Percentiles rank a stretch among this genome's conserved stretches.
Evolutionary conservation across 2,113 vertebrate species (phyloP).

Genomic region (Ramphastos sulfuratus): DNA sequence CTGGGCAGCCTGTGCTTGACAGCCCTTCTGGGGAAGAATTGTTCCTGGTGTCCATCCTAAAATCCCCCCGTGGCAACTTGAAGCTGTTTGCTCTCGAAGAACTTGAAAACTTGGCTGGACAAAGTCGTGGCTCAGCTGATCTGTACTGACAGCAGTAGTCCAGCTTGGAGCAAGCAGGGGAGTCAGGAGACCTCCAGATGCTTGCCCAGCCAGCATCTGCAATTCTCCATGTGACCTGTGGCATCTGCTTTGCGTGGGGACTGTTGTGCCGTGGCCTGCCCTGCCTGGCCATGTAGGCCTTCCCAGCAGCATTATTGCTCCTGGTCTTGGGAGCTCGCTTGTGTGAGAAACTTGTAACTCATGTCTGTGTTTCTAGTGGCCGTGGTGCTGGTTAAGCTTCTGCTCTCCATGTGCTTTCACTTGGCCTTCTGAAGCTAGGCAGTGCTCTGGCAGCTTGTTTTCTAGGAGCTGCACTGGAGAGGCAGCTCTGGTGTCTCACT

Average conservation of each 20-base stretch:
- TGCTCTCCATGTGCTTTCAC: constrained; percentile 10
- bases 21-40: neutral
- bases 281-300: neutral
- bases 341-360: neutral
- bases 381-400: neutral
- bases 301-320: neutral
- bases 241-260: neutral
- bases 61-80: neutral
- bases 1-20: neutral
- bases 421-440: neutral
- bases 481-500: neutral
- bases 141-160: neutral
- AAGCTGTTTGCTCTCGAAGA: neutral
- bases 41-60: neutral
- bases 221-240: neutral
- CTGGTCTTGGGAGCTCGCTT: neutral
- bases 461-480: neutral
- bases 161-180: neutral
- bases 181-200: neutral
- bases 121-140: neutral
- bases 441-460: neutral
- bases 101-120: neutral
- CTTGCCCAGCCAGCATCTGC: neutral
- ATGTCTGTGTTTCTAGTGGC: neutral
- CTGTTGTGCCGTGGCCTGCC: neutral